A percentile compares a stretch with the other conserved stretches of the same genome.
Conservation (phyloP, 37 sponge, comb jelly and placozoan species). For the Agelas oroides region DNA sequence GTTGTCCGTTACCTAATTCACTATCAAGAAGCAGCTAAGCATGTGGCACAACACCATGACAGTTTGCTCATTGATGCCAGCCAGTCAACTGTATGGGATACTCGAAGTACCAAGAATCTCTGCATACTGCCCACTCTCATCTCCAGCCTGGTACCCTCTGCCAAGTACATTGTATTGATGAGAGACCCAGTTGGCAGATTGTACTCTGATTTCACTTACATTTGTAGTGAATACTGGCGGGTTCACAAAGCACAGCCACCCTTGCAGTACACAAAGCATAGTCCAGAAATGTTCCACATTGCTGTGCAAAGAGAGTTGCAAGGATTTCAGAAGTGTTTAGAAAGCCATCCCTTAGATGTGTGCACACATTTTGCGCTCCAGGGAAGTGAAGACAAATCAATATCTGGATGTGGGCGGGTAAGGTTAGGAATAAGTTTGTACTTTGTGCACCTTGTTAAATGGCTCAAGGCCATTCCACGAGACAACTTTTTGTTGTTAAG, state of each 20-base stretch:
- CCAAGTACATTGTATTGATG: slow-evolving; percentile 63
- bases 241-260: neutral
- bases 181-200: slow-evolving; percentile 51
- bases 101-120: slow-evolving; percentile 22
- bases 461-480: slow-evolving; percentile 47
- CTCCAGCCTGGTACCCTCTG: slow-evolving; percentile 41
- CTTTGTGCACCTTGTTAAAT: slow-evolving; percentile 42
- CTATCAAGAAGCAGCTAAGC: slow-evolving; percentile 7
- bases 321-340: neutral
- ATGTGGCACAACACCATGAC: neutral
- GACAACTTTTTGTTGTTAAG: slow-evolving; percentile 56
- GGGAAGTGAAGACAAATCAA: neutral
- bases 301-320: neutral
- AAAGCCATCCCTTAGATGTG: neutral
- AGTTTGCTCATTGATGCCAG: slow-evolving; percentile 33
- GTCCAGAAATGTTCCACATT: neutral
- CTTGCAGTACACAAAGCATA: neutral
- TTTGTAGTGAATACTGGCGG: slow-evolving; percentile 14
- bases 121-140: slow-evolving; percentile 45
- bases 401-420: neutral
- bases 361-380: neutral
- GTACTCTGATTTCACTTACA: slow-evolving; percentile 62
- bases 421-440: slow-evolving; percentile 60
- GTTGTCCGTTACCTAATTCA: slow-evolving; percentile 30
- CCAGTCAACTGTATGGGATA: slow-evolving; percentile 57